Percentiles rank a stretch among this genome's conserved stretches.
Conservation (phyloP, 2,113 vertebrate genomes). For the Alouatta palliata region DNA sequence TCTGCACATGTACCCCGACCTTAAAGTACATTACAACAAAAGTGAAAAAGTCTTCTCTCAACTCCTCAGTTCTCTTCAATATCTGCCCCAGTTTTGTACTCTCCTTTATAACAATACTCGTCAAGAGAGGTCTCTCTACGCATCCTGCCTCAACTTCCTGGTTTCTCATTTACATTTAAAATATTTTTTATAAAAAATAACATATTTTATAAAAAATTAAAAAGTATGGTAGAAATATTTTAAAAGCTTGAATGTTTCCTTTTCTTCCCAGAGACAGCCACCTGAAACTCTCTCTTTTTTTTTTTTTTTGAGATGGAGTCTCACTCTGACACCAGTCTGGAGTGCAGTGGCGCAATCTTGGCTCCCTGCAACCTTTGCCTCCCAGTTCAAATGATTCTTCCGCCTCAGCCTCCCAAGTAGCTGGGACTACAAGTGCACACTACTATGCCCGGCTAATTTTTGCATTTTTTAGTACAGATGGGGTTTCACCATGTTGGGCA, state of each 20-base stretch:
- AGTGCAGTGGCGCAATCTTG: no score
- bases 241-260: background rate
- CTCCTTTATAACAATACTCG: background rate
- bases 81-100: background rate
- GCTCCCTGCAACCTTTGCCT: no score
- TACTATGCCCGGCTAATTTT: no score
- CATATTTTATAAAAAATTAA: background rate
- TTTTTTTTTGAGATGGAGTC: no score
- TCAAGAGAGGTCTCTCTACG: background rate
- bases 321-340: no score
- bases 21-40: no score
- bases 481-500: no score
- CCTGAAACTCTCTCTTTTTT: background rate
- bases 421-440: no score
- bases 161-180: background rate
- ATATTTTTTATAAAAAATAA: background rate
- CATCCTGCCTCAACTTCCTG: background rate
- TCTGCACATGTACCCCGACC: no score
- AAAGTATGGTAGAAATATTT: background rate
- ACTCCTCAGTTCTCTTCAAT: background rate
- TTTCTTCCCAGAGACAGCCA: background rate
- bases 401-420: no score
- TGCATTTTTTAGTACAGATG: no score
- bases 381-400: no score
- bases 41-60: background rate